A percentile compares a stretch with the other conserved stretches of the same genome.
Conservation (phyloP, 2,888 invertebrate species). For the Agrotis clavis region DNA sequence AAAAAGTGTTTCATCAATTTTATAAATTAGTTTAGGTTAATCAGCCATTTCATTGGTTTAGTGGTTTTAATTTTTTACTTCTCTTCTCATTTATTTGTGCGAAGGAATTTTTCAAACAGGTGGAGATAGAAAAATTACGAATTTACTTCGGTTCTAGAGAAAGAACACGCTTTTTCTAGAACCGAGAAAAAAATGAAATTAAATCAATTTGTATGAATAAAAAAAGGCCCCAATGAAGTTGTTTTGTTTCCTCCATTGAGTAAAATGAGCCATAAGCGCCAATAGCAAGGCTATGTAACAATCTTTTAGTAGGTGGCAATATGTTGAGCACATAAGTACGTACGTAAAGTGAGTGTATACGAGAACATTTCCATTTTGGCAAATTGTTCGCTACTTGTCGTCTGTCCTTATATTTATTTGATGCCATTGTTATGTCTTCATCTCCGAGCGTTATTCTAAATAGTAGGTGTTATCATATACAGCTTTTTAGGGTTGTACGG, state of each 20-base stretch:
- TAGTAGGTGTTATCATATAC: conserved; percentile 43
- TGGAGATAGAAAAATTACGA: too few relatives aligned
- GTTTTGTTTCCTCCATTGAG: conserved; percentile 5
- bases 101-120: too few relatives aligned
- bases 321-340: conserved; percentile 24
- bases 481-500: conserved; percentile 41
- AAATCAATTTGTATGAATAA: neutral
- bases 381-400: conserved; percentile 57
- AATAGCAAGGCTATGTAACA: conserved; percentile 28
- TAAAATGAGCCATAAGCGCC: conserved; percentile 1
- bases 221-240: conserved; percentile 6
- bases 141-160: too few relatives aligned
- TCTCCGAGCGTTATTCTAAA: conserved; percentile 42
- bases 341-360: conserved; percentile 26
- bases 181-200: neutral
- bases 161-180: neutral
- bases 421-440: conserved; percentile 53
- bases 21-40: too few relatives aligned
- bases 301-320: conserved; percentile 33
- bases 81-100: too few relatives aligned
- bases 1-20: neutral
- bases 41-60: too few relatives aligned
- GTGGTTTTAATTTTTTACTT: too few relatives aligned
- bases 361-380: conserved; percentile 50
- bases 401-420: conserved; percentile 50